phyloP scores from a whole-genome alignment of 2,888 invertebrate species.

The Ornithoptera priamus region DNA sequence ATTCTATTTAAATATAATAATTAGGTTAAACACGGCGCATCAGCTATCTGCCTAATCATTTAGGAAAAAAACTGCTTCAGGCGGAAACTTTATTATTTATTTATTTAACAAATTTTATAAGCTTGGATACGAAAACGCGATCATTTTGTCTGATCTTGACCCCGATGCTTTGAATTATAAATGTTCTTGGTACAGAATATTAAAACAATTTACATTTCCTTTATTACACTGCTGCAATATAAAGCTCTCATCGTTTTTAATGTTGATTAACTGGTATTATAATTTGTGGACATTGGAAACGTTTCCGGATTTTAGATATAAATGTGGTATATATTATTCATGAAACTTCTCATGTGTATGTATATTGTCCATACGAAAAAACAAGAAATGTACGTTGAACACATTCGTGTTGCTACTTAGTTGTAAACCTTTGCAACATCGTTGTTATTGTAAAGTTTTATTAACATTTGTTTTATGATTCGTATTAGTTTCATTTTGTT shows the following conservation, averaged over 20 bases:
- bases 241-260: not conserved
- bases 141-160: not conserved
- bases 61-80: not conserved
- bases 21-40: not conserved
- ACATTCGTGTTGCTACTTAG: too few relatives aligned
- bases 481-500: conserved; percentile 48
- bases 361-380: too few relatives aligned
- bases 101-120: conserved; percentile 1
- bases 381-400: too few relatives aligned
- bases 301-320: not conserved
- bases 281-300: not conserved
- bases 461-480: conserved; percentile 11
- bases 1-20: not conserved
- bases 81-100: not conserved
- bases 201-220: conserved; percentile 1
- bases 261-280: not conserved
- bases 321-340: too few relatives aligned
- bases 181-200: not conserved
- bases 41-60: not conserved
- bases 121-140: not conserved
- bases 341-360: too few relatives aligned
- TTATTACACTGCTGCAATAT: not conserved
- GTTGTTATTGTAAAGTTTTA: not conserved
- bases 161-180: not conserved
- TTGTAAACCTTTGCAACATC: not conserved